Evolutionary conservation across 2,113 vertebrate species (phyloP).

Genomic region (Ochotona curzoniae): DNA sequence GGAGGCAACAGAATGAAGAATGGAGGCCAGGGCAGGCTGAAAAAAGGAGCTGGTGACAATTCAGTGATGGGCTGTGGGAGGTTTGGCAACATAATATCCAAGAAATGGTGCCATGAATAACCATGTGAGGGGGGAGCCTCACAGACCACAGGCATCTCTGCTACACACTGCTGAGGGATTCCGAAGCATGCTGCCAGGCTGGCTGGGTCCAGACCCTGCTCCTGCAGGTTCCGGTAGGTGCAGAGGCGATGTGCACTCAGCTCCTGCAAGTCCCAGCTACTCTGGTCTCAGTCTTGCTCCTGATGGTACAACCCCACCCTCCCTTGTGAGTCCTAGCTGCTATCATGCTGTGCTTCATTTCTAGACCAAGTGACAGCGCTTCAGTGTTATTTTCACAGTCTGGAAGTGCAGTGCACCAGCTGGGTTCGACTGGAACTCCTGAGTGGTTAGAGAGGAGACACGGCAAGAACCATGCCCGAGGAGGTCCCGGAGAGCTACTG

Average conservation of each 20-base stretch:
- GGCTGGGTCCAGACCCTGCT: not conserved
- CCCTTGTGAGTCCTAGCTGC: not conserved
- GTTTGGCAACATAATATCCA: not conserved
- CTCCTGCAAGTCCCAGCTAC: not conserved
- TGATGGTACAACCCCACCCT: not conserved
- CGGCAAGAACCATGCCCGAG: not conserved
- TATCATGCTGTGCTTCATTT: not conserved
- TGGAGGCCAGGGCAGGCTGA: not conserved
- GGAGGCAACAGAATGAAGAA: conserved; percentile 62
- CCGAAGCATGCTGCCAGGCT: not conserved
- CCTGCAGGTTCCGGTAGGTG: not conserved
- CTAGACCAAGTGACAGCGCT: not conserved
- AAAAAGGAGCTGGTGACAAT: not conserved
- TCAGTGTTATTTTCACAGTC: not conserved
- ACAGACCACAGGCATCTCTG: not conserved
- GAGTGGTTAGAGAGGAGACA: not conserved
- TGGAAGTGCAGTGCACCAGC: not conserved
- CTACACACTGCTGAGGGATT: not conserved
- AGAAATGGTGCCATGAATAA: not conserved
- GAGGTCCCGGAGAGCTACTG: not conserved
- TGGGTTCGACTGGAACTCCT: not conserved
- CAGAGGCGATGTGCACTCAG: not conserved
- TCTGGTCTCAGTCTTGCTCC: not conserved
- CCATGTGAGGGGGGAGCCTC: not conserved
- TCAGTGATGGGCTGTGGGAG: not conserved